These are phyloP conservation scores for Delia radicum DNA, from an alignment of 1,140 invertebrate species.

Conservation along the genomic window DNA sequence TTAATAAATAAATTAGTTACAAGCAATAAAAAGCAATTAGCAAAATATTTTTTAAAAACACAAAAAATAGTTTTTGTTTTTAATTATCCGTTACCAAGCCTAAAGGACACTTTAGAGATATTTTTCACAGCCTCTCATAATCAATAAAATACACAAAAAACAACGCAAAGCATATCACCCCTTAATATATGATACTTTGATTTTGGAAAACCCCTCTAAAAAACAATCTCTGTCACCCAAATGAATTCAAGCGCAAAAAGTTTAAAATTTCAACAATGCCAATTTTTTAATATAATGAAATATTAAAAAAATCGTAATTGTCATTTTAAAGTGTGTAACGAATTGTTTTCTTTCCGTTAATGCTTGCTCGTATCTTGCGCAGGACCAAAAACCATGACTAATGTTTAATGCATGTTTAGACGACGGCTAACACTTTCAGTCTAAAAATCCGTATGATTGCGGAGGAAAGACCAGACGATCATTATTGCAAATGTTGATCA, in stretches of 20 bases:
- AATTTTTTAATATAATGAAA: background rate
- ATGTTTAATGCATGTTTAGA: background rate
- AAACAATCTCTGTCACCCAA: background rate
- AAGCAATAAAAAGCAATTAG: background rate
- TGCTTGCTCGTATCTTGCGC: too few species aligned
- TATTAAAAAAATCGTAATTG: background rate
- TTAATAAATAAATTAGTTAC: background rate
- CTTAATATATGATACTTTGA: background rate
- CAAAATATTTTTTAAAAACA: background rate
- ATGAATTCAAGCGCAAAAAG: background rate
- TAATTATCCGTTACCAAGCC: background rate
- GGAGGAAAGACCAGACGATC: background rate
- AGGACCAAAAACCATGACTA: slow-evolving; percentile 1
- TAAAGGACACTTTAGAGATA: background rate
- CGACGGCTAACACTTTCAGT: background rate
- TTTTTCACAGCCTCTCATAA: background rate
- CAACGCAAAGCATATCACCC: background rate
- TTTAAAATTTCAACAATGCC: background rate
- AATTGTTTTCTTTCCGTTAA: background rate
- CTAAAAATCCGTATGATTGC: background rate
- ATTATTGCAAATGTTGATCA: background rate
- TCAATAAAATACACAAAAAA: background rate
- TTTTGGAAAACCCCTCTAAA: background rate
- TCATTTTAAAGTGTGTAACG: background rate
- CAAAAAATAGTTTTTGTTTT: background rate